A percentile compares a stretch with the other conserved stretches of the same genome.
These are phyloP conservation scores for Euphonia xanthogaster DNA, from an alignment of 2,797 vertebrate genomes.

Conservation along the genomic window DNA sequence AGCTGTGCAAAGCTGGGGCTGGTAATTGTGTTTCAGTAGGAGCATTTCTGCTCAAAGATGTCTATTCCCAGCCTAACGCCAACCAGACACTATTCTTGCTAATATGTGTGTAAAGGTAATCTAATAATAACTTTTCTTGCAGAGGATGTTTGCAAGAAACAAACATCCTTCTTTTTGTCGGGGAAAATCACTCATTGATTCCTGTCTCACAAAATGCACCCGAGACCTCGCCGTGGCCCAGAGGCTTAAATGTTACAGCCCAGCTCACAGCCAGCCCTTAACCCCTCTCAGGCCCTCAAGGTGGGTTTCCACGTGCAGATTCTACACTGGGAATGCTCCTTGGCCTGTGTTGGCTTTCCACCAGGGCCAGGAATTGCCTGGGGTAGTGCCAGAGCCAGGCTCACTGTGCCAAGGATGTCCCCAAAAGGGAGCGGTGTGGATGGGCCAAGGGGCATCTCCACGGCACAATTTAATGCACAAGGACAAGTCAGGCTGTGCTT, in stretches of 20 bases:
- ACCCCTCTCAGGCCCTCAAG: not conserved
- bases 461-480: fast-evolving
- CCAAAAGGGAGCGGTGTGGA: not conserved
- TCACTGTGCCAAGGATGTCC: fast-evolving
- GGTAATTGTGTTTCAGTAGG: not conserved
- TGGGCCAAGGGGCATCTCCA: not conserved
- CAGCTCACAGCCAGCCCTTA: not conserved
- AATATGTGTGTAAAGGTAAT: not conserved
- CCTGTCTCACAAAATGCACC: not conserved
- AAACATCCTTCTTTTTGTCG: not conserved
- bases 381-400: not conserved
- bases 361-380: fast-evolving
- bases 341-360: not conserved
- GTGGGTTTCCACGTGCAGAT: not conserved
- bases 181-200: not conserved
- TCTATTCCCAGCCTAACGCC: not conserved
- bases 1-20: constrained; percentile 30
- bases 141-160: not conserved
- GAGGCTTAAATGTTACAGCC: not conserved
- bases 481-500: not conserved
- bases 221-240: not conserved
- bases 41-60: not conserved
- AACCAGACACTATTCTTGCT: not conserved
- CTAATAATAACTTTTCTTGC: not conserved
- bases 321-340: not conserved